Evolutionary conservation across 2,888 invertebrate species (phyloP), one percentile per base, ranked within the genome.

Genomic region (Cinara cedri): DNA sequence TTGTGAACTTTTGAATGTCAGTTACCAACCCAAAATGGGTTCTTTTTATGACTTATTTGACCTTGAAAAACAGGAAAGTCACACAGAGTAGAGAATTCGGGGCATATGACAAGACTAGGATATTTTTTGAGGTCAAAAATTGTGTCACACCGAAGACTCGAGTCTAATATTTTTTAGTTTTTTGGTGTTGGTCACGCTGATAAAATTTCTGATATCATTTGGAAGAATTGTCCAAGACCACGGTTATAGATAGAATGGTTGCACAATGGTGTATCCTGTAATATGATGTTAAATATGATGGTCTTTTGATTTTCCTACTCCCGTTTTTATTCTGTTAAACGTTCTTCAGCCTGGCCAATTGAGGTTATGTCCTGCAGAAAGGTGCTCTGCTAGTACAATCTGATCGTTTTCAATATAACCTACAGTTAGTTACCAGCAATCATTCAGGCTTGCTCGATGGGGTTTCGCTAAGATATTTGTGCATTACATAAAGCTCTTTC

Each of bases 311-410:
- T 8, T 60, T 26, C 19, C 62, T 9, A 60, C 26, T 26, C 57
- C 57, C 24, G 24, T 57, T 63, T n/a, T n/a, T 42, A 63, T 34
- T n/a, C 42, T 42, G n/a, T 42, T 63, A n/a, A 63, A n/a, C 10
- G 62, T 42, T 63, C n/a, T 63, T 42, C 62, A 19, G 10, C 42
- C 16, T 60, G 60, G 60, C 60, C 60, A 60, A 1, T 60, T 14
- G 16, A 60, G 60, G 60, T 26, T 4, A 34, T 60, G 6, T 26
- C 14, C 60, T 4, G 60, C 26, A 8, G 60, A 1, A 0, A 26
- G 16, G 34, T 60, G 26, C 14, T 60, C 60, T 34, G 60, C 34
- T 6, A 16, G 60, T 60, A 1, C 3, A 14, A 60, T 60, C 26
- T 34, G 60, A 8, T 60, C 60, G 16, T 60, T 14, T 60, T 34